phyloP scores from a whole-genome alignment of 2,797 vertebrate species.

The Mareca strepera region DNA sequence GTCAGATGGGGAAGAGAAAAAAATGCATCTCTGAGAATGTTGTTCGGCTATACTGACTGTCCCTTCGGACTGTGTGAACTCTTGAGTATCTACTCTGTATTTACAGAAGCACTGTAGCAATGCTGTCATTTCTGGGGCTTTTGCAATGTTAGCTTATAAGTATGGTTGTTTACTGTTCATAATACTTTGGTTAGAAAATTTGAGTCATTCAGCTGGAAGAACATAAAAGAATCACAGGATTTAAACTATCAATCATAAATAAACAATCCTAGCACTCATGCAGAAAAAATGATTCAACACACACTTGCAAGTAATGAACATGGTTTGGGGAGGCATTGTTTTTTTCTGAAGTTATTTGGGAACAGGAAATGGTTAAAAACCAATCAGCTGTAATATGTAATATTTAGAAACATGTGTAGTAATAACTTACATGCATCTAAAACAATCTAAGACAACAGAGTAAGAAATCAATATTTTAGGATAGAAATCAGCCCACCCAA shows the following conservation, averaged over 20 bases:
- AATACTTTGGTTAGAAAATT: neutral
- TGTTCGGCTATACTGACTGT: neutral
- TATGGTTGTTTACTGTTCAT: neutral
- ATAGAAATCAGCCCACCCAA: neutral
- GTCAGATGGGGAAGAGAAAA: neutral
- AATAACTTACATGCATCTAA: neutral
- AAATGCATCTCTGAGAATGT: neutral
- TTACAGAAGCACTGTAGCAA: neutral
- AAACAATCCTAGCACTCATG: neutral
- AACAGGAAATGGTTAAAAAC: neutral
- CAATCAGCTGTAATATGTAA: neutral
- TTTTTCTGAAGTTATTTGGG: neutral
- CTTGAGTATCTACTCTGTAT: neutral
- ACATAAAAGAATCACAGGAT: neutral
- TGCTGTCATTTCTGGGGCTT: neutral
- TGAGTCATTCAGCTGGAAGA: neutral
- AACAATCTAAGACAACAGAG: neutral
- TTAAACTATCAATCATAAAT: neutral
- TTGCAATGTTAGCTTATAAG: neutral
- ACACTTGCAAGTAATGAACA: neutral
- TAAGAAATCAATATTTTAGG: neutral
- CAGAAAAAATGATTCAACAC: constrained; percentile 1
- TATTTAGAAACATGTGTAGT: neutral
- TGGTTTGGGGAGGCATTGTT: neutral
- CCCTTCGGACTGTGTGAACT: neutral